phyloP scores from a whole-genome alignment of 2,888 invertebrate genomes.

The Macrosiphum euphorbiae region DNA sequence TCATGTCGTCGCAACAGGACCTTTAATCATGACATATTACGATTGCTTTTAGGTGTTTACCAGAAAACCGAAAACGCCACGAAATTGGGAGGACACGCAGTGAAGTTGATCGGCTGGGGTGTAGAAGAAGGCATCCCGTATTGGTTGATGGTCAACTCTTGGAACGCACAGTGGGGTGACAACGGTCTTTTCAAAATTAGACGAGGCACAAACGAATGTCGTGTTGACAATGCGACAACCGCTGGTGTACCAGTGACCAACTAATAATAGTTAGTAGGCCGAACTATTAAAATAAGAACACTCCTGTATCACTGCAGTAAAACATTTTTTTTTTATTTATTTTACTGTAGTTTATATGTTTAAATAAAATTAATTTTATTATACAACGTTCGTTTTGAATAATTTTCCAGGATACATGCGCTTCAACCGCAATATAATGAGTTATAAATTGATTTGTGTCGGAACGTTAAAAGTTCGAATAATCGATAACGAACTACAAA shows the following conservation, averaged over 20 bases:
- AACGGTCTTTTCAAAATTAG: conserved; percentile 31
- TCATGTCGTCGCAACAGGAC: background rate
- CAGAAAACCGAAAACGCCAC: background rate
- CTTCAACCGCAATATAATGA: too few relatives aligned
- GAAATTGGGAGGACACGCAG: background rate
- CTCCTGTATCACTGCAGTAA: too few relatives aligned
- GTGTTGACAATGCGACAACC: background rate
- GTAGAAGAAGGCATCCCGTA: background rate
- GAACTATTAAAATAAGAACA: too few relatives aligned
- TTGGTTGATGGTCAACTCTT: conserved; percentile 37
- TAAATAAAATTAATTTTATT: too few relatives aligned
- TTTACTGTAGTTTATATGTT: too few relatives aligned
- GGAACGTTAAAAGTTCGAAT: too few relatives aligned
- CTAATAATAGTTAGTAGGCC: background rate
- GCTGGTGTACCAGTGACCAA: background rate
- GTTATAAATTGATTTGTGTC: too few relatives aligned
- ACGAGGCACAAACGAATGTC: conserved; percentile 25
- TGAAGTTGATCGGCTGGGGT: conserved; percentile 52
- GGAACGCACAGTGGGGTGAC: conserved; percentile 1
- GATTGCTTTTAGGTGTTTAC: background rate
- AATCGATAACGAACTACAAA: too few relatives aligned
- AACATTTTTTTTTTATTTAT: too few relatives aligned
- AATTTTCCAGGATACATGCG: too few relatives aligned
- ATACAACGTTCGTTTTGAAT: too few relatives aligned
- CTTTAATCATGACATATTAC: too few relatives aligned